A percentile compares a stretch with the other conserved stretches of the same genome.
These are phyloP conservation scores for Catalaphyllia jardinei DNA, from an alignment of 64 coral and sea anemone species.

Conservation along the genomic window DNA sequence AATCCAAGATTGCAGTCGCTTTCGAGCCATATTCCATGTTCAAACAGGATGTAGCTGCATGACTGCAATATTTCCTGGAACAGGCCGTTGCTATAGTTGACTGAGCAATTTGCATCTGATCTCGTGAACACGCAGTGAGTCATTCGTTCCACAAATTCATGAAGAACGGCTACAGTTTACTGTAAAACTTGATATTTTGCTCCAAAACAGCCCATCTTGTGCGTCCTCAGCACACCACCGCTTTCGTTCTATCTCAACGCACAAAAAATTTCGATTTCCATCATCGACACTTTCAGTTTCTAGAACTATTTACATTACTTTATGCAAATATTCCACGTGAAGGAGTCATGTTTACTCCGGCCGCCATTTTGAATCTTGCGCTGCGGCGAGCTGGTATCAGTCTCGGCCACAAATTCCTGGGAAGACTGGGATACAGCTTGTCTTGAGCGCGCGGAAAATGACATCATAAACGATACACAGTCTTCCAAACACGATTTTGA, in stretches of 20 bases:
- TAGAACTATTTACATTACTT: too few relatives aligned
- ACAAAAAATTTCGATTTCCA: neutral
- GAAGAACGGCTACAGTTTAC: neutral
- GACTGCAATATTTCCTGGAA: constrained; percentile 35
- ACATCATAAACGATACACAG: neutral
- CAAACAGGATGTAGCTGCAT: too few relatives aligned
- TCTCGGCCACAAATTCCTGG: neutral
- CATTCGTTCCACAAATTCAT: too few relatives aligned
- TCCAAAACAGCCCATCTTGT: too few relatives aligned
- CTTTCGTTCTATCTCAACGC: neutral
- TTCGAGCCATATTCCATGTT: neutral
- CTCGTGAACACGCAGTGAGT: too few relatives aligned
- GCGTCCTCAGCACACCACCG: too few relatives aligned
- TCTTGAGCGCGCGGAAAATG: neutral
- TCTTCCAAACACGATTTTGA: neutral
- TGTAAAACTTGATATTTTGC: neutral
- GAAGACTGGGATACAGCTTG: neutral
- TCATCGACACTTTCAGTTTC: neutral
- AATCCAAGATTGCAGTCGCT: neutral
- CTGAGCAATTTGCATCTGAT: constrained; percentile 15
- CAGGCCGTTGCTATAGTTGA: neutral
- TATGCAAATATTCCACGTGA: neutral
- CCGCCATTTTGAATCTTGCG: constrained; percentile 35
- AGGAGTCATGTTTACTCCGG: neutral
- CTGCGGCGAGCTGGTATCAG: neutral